Evolutionary conservation across 1,140 invertebrate species (phyloP), one percentile per base, ranked within the genome.

Genomic region (Oryctes rhinoceros): DNA sequence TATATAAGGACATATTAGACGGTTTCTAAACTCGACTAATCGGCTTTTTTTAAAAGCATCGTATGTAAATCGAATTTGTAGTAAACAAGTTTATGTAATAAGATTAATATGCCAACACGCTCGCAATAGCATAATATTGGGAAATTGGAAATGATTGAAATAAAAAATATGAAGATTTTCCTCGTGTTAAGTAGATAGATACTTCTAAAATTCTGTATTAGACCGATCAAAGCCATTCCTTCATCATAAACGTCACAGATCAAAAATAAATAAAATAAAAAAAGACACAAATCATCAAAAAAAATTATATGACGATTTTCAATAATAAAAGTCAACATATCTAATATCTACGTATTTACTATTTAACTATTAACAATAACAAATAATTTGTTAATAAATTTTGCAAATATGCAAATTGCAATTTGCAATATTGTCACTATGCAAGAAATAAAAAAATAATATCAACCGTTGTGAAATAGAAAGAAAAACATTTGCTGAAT

Each of bases 381-480:
- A 59, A 59, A 59, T 18, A 59, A 59, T 18, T 18, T 59, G 18
- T 18, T n/a, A 18, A 59, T 59, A 4, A 18, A 18, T 20, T 75
- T 75, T 20, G 11, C 15, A 13, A 49, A 30, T 15, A 30, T 15
- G 6, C 18, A 18, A 30, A 30, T 30, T 30, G 24, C 24, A 30
- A 30, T 30, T 30, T 30, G 5, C 15, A 18, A 7, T 59, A 44
- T 44, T 44, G 53, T 15, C 53, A 15, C 53, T 18, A 18, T n/a
- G 37, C 18, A 49, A 78, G 15, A 49, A 78, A 44, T 44, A 15
- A 11, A 48, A 30, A 44, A n/a, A 78, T 44, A 48, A 76, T 78
- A 48, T 78, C 18, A 37, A 15, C 47, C 9, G 37, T 76, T 47
- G 37, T 15, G n/a, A 30, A 48, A 30, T 47, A n/a, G 37, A 13